Percentiles rank a stretch among this genome's conserved stretches.
These are phyloP conservation scores for Acanthopagrus latus DNA, from an alignment of 2,797 vertebrate genomes.

Conservation along the genomic window DNA sequence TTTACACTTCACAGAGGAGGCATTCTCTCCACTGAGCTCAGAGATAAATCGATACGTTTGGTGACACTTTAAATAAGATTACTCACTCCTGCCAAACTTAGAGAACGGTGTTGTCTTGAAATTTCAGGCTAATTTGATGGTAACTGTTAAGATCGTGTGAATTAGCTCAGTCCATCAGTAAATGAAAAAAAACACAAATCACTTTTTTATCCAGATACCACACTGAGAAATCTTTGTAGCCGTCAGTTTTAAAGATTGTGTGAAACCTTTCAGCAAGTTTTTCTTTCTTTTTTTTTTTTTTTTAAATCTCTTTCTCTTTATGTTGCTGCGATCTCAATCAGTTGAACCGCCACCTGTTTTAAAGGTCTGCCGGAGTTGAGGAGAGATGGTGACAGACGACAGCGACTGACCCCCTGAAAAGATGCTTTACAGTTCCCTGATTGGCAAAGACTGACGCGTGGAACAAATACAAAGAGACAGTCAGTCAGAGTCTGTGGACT, in stretches of 20 bases:
- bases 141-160: too few species aligned
- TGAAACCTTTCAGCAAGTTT: background rate
- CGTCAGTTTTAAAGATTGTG: background rate
- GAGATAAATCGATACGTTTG: too few species aligned
- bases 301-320: too few species aligned
- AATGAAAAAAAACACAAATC: background rate
- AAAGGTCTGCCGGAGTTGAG: slow-evolving; percentile 14
- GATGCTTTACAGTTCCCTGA: background rate
- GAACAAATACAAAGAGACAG: slow-evolving; percentile 51
- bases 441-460: slow-evolving; percentile 18
- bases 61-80: background rate
- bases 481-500: slow-evolving; percentile 44
- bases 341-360: slow-evolving; percentile 23
- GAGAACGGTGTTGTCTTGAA: too few species aligned
- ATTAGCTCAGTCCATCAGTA: too few species aligned
- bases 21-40: background rate
- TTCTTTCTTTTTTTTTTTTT: background rate
- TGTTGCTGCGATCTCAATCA: background rate
- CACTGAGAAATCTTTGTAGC: background rate
- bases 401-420: background rate
- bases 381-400: slow-evolving; percentile 18
- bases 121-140: too few species aligned
- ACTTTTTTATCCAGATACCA: background rate
- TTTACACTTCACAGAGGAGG: background rate
- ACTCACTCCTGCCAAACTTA: too few species aligned